phyloP scores from a whole-genome alignment of 2,113 vertebrate species.

The Sapajus apella region DNA sequence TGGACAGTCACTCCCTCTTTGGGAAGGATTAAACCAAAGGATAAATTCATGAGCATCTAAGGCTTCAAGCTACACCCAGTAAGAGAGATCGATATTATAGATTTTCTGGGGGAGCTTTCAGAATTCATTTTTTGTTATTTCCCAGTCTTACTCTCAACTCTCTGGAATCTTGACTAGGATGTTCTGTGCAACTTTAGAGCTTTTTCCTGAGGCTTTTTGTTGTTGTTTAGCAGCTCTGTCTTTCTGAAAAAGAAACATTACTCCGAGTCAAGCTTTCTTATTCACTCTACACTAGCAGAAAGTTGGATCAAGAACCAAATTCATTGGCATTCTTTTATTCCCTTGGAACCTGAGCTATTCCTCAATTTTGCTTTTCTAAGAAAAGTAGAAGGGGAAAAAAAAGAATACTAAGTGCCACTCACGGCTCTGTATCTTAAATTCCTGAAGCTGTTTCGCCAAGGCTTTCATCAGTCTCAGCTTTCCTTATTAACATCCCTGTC shows the following conservation, averaged over 20 bases:
- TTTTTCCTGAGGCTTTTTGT: background rate
- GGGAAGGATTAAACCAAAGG: constrained; percentile 84
- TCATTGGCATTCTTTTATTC: constrained; percentile 85
- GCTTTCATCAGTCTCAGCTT: constrained; percentile 60
- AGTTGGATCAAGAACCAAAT: constrained; percentile 83
- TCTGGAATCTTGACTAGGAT: background rate
- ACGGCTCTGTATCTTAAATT: constrained; percentile 73
- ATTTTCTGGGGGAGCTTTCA: constrained; percentile 45
- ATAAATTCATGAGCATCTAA: constrained; percentile 18
- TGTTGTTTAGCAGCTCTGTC: constrained; percentile 69
- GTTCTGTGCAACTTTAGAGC: background rate
- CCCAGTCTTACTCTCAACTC: background rate
- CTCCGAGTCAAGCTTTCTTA: constrained; percentile 82
- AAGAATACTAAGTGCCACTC: constrained; percentile 74
- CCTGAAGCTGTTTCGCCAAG: constrained; percentile 71
- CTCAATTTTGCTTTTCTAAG: constrained; percentile 84
- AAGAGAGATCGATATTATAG: constrained; percentile 80
- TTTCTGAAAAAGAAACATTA: constrained; percentile 78
- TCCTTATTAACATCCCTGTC: constrained; percentile 45
- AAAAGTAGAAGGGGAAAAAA: constrained; percentile 78
- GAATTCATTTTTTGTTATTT: background rate
- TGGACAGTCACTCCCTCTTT: constrained; percentile 82
- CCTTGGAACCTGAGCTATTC: constrained; percentile 82
- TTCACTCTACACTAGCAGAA: constrained; percentile 83
- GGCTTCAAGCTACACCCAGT: constrained; percentile 56